Base-by-base conservation (phyloP, 2,888 invertebrate species). In the Hirtodrosophila confusa region DNA sequence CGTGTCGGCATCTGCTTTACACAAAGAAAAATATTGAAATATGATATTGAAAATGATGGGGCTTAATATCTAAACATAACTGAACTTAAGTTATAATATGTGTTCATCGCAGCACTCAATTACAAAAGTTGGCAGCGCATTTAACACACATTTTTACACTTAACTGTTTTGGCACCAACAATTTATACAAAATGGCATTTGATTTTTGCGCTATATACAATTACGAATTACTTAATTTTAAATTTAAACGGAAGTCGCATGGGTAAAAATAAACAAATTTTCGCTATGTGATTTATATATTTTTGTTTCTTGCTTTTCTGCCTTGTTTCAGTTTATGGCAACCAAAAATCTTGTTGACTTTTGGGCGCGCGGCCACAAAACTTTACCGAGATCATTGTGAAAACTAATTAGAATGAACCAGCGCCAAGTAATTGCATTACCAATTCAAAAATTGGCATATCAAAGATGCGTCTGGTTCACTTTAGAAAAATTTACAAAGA, bases 361-460 rank as follows among this genome's bases (percentile, higher is more conserved):
- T 37, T 73, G 75, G 82, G 70, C 78, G 80, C 74, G 54, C 69
- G 80, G 78, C 80, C 84, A 83, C 85, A 89, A 89, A 89, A 88
- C 87, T 89, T 84, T 89, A 90, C 90, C 90, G 90, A 90, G 90
- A 90, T 90, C 90, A 90, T 89, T 84, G 88, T 90, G 90, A 90
- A 90, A 90, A 90, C 90, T 90, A 90, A 89, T 85, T 85, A 84
- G 83, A 87, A 89, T 84, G 83, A 80, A 78, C 70, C 64, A 41
- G 63, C 24, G 69, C 57, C 63, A 41, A 47, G 37, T 11, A 5
- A 17, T 7, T 37, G 3, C 40, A 35, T 37, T 27, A 27, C 9
- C 44, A 23, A 31, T 31, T 9, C 7, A 24, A 24, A 40, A 17
- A 37, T 50, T 56, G 36, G 40, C 24, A 43, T 53, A 37, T 12